A percentile compares a stretch with the other conserved stretches of the same genome.
Evolutionary conservation across 2,113 vertebrate genomes (phyloP).

Genomic region (Empidonax alnorum): DNA sequence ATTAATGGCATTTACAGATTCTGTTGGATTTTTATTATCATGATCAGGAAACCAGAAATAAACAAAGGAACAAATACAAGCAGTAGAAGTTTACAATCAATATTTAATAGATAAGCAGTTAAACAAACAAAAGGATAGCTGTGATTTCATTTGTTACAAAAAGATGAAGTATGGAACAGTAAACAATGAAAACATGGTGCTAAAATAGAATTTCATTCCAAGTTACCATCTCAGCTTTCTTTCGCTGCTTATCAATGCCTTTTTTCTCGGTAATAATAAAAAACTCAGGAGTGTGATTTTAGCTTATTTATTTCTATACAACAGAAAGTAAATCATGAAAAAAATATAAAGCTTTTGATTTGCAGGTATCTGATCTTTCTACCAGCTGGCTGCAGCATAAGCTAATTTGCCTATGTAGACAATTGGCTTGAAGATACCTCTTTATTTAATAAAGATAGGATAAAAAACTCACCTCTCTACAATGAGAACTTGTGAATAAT

Average conservation of each 20-base stretch:
- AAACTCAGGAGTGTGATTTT: neutral
- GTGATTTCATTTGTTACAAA: neutral
- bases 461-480: neutral
- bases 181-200: neutral
- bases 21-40: neutral
- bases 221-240: neutral
- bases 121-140: neutral
- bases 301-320: slow-evolving; percentile 30
- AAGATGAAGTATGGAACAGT: neutral
- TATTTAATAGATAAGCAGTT: neutral
- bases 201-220: neutral
- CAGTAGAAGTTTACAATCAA: neutral
- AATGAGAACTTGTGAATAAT: slow-evolving; percentile 45
- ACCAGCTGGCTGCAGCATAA: neutral
- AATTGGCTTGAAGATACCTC: slow-evolving; percentile 39
- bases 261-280: neutral
- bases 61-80: neutral
- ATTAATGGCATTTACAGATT: neutral
- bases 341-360: slow-evolving; percentile 1
- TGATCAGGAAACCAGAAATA: neutral
- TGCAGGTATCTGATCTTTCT: neutral
- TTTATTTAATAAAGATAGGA: slow-evolving; percentile 31
- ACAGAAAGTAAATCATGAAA: neutral
- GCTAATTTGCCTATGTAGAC: slow-evolving; percentile 18
- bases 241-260: neutral